Conservation (phyloP, 2,888 invertebrate species). For the Apodemia mormo region DNA sequence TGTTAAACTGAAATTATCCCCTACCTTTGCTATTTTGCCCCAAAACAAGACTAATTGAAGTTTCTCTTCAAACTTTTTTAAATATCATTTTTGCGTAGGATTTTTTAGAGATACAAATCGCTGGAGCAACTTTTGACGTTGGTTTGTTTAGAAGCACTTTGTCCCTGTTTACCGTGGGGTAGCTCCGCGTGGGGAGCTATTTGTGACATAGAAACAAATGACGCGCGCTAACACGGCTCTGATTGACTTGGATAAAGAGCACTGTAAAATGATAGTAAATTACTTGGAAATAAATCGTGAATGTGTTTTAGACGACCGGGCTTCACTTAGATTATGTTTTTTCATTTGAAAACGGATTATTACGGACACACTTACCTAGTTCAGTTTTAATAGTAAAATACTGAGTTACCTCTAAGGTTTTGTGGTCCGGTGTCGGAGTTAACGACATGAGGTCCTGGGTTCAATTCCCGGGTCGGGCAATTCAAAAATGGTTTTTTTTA, state of each 20-base stretch:
- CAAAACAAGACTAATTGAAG: constrained; percentile 6
- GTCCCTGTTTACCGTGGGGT: constrained; percentile 59
- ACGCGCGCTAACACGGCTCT: constrained; percentile 51
- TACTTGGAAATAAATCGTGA: background rate
- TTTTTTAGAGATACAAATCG: constrained; percentile 29
- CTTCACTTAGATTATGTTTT: no score
- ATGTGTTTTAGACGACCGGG: background rate
- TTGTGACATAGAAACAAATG: constrained; percentile 71
- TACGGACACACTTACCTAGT: no score
- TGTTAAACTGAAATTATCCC: background rate
- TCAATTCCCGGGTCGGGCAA: no score
- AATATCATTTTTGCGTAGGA: constrained; percentile 20
- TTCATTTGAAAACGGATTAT: no score
- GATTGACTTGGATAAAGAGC: constrained; percentile 51
- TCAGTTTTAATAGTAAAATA: no score
- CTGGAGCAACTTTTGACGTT: constrained; percentile 29
- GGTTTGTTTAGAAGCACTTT: constrained; percentile 52
- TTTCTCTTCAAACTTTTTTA: constrained; percentile 8
- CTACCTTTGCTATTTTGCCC: background rate
- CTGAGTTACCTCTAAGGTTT: no score
- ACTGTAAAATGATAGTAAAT: constrained; percentile 13
- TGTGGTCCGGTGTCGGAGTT: no score
- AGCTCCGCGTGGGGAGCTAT: constrained; percentile 50
- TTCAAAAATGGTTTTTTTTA: no score
- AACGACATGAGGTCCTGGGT: no score